Evolutionary conservation across 2,113 vertebrate genomes (phyloP).

Genomic region (Bambusicola thoracicus): DNA sequence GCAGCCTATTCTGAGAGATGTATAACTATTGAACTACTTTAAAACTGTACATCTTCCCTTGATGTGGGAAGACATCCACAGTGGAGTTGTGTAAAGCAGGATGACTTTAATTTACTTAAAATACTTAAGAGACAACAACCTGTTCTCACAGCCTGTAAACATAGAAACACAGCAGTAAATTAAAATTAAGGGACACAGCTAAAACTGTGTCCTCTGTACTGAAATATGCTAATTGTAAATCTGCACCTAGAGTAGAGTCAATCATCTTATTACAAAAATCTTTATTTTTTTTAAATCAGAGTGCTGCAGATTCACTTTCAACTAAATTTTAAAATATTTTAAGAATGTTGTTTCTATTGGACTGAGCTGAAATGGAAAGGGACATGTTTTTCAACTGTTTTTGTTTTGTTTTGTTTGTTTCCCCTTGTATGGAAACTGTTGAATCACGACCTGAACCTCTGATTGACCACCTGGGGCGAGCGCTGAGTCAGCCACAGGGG

Average conservation of each 20-base stretch:
- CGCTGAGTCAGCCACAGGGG: too few species aligned
- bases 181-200: neutral
- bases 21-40: neutral
- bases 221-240: fast-evolving
- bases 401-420: neutral
- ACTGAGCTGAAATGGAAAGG: neutral
- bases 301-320: neutral
- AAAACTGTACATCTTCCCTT: neutral
- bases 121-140: neutral
- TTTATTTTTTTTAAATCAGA: neutral
- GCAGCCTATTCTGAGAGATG: neutral
- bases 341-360: neutral
- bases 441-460: too few species aligned
- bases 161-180: neutral
- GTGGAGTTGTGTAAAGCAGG: neutral
- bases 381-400: neutral
- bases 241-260: neutral
- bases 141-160: neutral
- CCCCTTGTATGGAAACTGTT: too few species aligned
- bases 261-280: neutral
- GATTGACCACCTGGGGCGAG: too few species aligned
- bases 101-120: conserved; percentile 14
- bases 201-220: neutral
- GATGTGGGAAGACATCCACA: neutral
- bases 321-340: neutral